Evolutionary conservation across 2,797 vertebrate species (phyloP).

Genomic region (Pygocentrus nattereri): DNA sequence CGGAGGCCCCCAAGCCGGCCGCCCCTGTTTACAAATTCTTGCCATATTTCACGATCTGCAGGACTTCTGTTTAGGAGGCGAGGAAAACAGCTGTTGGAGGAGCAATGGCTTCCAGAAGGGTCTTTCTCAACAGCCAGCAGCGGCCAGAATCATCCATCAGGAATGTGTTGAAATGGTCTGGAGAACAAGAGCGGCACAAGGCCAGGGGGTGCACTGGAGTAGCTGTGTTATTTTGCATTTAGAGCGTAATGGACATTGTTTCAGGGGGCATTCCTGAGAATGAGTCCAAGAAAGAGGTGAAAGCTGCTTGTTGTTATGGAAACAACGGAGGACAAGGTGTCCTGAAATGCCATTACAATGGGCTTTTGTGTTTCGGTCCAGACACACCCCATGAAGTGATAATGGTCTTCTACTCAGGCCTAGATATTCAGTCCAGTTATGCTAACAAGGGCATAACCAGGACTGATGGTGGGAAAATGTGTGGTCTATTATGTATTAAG

Average conservation of each 20-base stretch:
- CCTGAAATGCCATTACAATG: conserved; percentile 56
- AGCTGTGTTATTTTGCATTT: conserved; percentile 26
- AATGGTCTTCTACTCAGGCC: conserved; percentile 12
- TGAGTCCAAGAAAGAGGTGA: conserved; percentile 17
- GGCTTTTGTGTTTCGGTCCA: conserved; percentile 54
- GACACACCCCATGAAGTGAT: conserved; percentile 44
- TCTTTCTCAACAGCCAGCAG: conserved; percentile 39
- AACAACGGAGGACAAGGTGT: conserved; percentile 45
- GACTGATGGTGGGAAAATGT: neutral
- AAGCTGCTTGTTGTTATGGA: conserved; percentile 41
- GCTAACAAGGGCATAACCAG: neutral
- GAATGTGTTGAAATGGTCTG: conserved; percentile 54
- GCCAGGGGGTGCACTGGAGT: conserved; percentile 8
- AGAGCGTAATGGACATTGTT: conserved; percentile 25
- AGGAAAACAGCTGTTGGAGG: conserved; percentile 61
- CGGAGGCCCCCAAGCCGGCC: conserved; percentile 65
- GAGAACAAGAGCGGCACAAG: neutral
- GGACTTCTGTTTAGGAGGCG: conserved; percentile 63
- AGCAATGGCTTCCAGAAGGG: conserved; percentile 47
- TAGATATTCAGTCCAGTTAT: conserved; percentile 14
- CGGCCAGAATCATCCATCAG: conserved; percentile 47
- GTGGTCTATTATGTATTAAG: neutral
- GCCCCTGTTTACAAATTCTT: conserved; percentile 77
- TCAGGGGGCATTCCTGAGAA: conserved; percentile 16
- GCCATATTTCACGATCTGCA: conserved; percentile 67